A percentile compares a stretch with the other conserved stretches of the same genome.
Evolutionary conservation across 2,797 vertebrate genomes (phyloP).

Genomic region (Parauchenoglanis punctatus): DNA sequence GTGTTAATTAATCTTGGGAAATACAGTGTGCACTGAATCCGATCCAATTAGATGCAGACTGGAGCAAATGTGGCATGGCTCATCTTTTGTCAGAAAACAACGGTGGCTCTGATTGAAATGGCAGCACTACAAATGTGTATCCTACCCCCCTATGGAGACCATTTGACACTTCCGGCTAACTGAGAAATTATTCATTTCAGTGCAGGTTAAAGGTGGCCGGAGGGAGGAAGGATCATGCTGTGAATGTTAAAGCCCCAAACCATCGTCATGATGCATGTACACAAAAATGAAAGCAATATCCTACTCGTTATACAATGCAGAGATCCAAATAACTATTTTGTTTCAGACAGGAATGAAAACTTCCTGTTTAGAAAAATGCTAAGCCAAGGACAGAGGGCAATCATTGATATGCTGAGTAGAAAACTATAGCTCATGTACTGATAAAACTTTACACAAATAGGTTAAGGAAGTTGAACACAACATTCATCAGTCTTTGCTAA

Average conservation of each 20-base stretch:
- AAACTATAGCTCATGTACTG: background rate
- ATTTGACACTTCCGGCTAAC: constrained; percentile 31
- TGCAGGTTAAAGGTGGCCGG: constrained; percentile 24
- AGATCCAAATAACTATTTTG: background rate
- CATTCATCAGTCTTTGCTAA: constrained; percentile 1
- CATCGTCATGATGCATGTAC: background rate
- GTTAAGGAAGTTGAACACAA: background rate
- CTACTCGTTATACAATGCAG: background rate
- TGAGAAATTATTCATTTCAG: constrained; percentile 44
- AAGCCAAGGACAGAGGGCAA: background rate
- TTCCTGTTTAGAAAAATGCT: background rate
- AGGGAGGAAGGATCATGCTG: background rate
- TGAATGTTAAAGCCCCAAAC: background rate
- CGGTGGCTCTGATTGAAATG: constrained; percentile 66
- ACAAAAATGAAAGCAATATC: background rate
- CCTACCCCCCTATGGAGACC: constrained; percentile 5
- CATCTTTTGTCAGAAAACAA: constrained; percentile 65
- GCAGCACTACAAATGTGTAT: constrained; percentile 60
- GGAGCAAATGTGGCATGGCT: constrained; percentile 71
- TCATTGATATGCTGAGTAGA: background rate
- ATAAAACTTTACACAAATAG: background rate
- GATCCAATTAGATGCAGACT: constrained; percentile 79
- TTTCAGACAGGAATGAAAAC: background rate
- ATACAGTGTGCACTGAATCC: constrained; percentile 68
- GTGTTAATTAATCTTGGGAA: constrained; percentile 70